Conservation (phyloP, 2,888 invertebrate species). For the Habrosyne pyritoides region DNA sequence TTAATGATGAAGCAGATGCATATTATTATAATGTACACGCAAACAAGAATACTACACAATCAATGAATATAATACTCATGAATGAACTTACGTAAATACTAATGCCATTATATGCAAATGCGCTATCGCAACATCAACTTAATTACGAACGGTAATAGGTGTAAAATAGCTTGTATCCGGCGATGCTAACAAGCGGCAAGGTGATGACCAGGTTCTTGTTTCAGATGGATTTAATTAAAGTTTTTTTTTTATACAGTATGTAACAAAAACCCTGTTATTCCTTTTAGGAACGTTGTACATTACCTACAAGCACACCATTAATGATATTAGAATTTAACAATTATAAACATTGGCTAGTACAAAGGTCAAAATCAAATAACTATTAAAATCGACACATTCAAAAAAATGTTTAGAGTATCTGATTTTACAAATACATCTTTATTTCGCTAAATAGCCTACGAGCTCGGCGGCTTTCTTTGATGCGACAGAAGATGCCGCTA, state of each 20-base stretch:
- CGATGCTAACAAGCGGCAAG: slow-evolving; percentile 32
- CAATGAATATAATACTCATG: slow-evolving; percentile 44
- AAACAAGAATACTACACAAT: background rate
- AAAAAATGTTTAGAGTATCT: no score
- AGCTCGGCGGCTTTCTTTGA: no score
- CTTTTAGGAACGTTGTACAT: no score
- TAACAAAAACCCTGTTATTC: no score
- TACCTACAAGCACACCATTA: no score
- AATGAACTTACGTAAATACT: slow-evolving; percentile 54
- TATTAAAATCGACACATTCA: no score
- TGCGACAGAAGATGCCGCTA: no score
- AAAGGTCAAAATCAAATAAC: no score
- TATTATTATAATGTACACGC: background rate
- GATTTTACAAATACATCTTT: no score
- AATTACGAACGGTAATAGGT: slow-evolving; percentile 63
- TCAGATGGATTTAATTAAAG: slow-evolving; percentile 28
- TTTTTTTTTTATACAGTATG: slow-evolving; percentile 22
- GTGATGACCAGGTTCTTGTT: slow-evolving; percentile 31
- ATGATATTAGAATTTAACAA: no score
- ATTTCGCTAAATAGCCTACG: no score
- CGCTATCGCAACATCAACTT: slow-evolving; percentile 67
- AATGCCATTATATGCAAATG: slow-evolving; percentile 72
- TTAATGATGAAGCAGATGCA: background rate
- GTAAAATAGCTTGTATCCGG: slow-evolving; percentile 69
- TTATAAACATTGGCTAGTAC: no score